Base-by-base conservation (phyloP, 2,797 vertebrate genomes). In the Danio jaintianensis region DNA sequence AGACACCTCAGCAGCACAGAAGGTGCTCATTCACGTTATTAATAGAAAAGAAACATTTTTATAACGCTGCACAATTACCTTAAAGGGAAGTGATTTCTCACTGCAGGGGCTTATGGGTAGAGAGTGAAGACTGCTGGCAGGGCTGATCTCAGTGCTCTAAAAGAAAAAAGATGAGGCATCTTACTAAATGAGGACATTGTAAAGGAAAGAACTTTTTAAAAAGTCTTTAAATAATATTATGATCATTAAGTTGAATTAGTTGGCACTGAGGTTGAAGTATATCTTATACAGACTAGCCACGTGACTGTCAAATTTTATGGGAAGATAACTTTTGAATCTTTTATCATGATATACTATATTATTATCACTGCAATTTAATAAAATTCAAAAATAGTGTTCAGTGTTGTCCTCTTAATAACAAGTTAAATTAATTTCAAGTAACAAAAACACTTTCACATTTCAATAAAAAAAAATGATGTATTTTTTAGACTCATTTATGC, bases 31-130 rank as follows among this genome's bases (percentile, higher is more conserved):
- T 45, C 72, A 50, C 12, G n/a, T 29, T 50, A 42, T 45, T 47
- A 68, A 72, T 5, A 75, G 10, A 63, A 61, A 18, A 48, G n/a
- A 48, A 67, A 78, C 63, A 66, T 66, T 77, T 20, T 38, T 38
- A 58, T 50, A 68, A 81, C 50, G 16, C 7, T 13, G 22, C 29
- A 15, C 48, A 72, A 79, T 81, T 97, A 99, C 98, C 97, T 98
- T 98, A 78, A 98, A 95, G 85, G 94, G 94, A 50, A 95, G 87
- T 0, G 95, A 95, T 84, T 96, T 97, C 86, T 98, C 97, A 55
- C 95, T 95, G 90, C 96, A 95, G 56, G 97, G 97, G 86, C 98
- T 99, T 68, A 98, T 96, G 75, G 97, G 97, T 84, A 99, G 94
- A 29, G 97, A 99, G 42, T 96, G 87, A 50, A 95, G 96, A 89